These are phyloP conservation scores for Dendropsophus ebraccatus DNA, from an alignment of 2,113 vertebrate species.

Conservation along the genomic window DNA sequence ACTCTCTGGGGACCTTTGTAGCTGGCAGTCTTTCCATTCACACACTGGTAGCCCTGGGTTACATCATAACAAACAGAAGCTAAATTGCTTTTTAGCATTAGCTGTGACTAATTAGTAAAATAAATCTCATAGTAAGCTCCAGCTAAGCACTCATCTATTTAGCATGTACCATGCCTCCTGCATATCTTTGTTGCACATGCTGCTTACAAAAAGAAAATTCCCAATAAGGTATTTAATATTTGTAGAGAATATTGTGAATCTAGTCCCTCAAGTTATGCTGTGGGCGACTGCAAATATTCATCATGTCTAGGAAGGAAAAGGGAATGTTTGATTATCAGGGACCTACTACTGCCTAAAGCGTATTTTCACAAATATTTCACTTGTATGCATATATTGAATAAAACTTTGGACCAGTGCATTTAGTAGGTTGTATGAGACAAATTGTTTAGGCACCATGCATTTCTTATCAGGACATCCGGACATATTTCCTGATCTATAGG, in stretches of 20 bases:
- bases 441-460: too few relatives aligned
- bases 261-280: background rate
- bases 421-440: too few relatives aligned
- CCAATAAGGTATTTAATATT: background rate
- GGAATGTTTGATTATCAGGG: background rate
- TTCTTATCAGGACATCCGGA: too few relatives aligned
- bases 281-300: constrained; percentile 1
- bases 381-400: background rate
- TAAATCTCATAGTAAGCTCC: background rate
- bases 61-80: background rate
- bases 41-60: constrained; percentile 11
- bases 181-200: background rate
- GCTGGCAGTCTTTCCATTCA: constrained; percentile 2
- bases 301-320: background rate
- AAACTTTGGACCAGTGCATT: background rate
- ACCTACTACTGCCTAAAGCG: background rate
- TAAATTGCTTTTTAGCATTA: background rate
- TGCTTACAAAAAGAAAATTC: background rate
- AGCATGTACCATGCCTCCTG: background rate
- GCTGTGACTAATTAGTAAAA: background rate
- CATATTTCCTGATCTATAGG: too few relatives aligned
- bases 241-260: background rate
- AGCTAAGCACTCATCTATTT: background rate
- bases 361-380: background rate
- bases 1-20: background rate